Evolutionary conservation across 2,797 vertebrate species (phyloP).

Genomic region (Xerus rutilus): DNA sequence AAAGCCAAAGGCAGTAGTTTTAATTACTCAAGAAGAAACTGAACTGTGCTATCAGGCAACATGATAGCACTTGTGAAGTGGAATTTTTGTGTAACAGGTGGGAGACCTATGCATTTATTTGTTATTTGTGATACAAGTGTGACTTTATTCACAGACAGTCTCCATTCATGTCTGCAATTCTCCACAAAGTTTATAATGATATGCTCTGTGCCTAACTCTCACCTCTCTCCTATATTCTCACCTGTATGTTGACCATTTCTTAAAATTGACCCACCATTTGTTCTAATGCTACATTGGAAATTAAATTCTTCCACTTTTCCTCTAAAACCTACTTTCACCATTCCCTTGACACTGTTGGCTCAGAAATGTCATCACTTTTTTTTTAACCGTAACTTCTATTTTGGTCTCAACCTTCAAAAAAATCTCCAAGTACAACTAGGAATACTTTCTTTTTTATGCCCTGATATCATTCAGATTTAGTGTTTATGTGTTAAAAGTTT

Average conservation of each 20-base stretch:
- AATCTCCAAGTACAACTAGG: background rate
- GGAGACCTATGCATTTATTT: background rate
- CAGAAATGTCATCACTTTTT: background rate
- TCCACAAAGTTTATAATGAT: background rate
- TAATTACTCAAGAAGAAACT: slow-evolving; percentile 34
- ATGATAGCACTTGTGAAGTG: background rate
- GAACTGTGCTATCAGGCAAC: background rate
- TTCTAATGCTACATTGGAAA: background rate
- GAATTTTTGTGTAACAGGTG: background rate
- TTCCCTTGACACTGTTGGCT: background rate
- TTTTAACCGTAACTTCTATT: background rate
- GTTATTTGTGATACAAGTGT: background rate
- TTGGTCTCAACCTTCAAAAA: background rate
- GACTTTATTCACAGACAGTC: background rate
- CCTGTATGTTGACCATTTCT: no score
- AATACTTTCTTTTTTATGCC: background rate
- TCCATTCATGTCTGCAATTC: background rate
- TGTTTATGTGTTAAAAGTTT: background rate
- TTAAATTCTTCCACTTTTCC: background rate
- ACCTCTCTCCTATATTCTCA: background rate
- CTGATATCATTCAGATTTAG: background rate
- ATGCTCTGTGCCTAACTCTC: background rate
- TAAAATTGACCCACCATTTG: background rate
- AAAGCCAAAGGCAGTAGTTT: slow-evolving; percentile 21
- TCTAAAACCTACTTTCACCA: background rate